These are phyloP conservation scores for Rosalia funebris DNA, from an alignment of 2,888 invertebrate species.

Conservation along the genomic window DNA sequence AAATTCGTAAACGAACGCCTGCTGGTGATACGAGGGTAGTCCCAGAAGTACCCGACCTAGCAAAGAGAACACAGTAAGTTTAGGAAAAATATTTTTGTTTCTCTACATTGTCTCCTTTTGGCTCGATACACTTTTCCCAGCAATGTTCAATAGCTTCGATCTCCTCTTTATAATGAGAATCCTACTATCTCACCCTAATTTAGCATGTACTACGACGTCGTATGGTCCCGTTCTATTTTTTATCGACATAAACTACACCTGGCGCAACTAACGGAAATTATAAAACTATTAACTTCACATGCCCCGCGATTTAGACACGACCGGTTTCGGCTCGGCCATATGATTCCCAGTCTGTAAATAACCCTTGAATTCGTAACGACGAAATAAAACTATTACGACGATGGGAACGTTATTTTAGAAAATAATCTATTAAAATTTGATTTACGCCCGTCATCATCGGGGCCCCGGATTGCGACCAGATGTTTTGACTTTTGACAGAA, in stretches of 20 bases:
- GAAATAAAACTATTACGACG: constrained; percentile 31
- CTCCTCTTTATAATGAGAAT: too few relatives aligned
- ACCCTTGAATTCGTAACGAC: constrained; percentile 6
- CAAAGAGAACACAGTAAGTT: too few relatives aligned
- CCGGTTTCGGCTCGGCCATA: constrained; percentile 2
- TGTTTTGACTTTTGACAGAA: constrained; percentile 39
- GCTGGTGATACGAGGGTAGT: too few relatives aligned
- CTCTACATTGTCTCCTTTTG: too few relatives aligned
- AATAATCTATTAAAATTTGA: constrained; percentile 36
- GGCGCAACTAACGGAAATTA: constrained; percentile 8
- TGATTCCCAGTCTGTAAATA: constrained; percentile 14
- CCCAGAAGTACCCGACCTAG: too few relatives aligned
- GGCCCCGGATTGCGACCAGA: constrained; percentile 31
- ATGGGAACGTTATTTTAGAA: constrained; percentile 28
- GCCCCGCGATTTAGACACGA: background rate
- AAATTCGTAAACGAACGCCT: too few relatives aligned
- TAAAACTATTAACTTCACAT: constrained; percentile 16
- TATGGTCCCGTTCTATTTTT: background rate
- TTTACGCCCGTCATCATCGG: constrained; percentile 33
- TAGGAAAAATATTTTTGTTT: too few relatives aligned
- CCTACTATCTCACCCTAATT: too few relatives aligned
- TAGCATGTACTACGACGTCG: too few relatives aligned
- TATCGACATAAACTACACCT: background rate
- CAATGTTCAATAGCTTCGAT: too few relatives aligned
- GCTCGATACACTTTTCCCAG: too few relatives aligned